Base-by-base conservation (phyloP, 1,140 invertebrate genomes). In the Cydia strobilella region DNA sequence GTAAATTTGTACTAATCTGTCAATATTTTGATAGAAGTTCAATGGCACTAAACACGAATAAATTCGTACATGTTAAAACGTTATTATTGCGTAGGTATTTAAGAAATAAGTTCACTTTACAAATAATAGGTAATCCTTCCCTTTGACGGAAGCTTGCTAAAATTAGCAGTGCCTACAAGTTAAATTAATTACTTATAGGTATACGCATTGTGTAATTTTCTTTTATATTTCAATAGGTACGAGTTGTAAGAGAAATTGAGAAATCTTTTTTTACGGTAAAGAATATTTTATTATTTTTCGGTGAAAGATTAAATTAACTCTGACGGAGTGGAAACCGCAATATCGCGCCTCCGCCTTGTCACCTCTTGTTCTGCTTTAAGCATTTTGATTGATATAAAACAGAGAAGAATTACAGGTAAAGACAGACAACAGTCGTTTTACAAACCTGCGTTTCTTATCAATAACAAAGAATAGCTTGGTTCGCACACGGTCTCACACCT, bases 271-370 rank as follows among this genome's bases (percentile, higher is more conserved):
- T 18, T 69, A 69, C n/a, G 10, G 1, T 27, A 69, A 13, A 18
- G 31, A 35, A 69, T 27, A 35, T 69, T 18, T 69, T 39, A 69
- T 15, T 18, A 39, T 69, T 69, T 69, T 69, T 66, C 13, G 3
- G 15, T 39, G 15, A 42, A 42, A 42, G 31, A 69, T 69, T 65
- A 69, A 69, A 69, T 69, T 69, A 69, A 69, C 65, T 69, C 65
- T n/a, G 15, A 35, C 18, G 31, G 65, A 69, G 65, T 69, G 31
- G 15, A 69, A 69, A 39, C 15, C 65, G 65, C 65, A 69, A 69
- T 69, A 35, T 69, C 31, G 15, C 27, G 65, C 25, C 27, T 27
- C 27, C 63, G 31, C 65, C 31, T 10, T 39, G 65, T 35, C 65
- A 69, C 63, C 27, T 65, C 27, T 35, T 65, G 65, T 69, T 69